Evolutionary conservation across 2,797 vertebrate genomes (phyloP), one percentile per base, ranked within the genome.

Genomic region (Sarcoramphus papa): DNA sequence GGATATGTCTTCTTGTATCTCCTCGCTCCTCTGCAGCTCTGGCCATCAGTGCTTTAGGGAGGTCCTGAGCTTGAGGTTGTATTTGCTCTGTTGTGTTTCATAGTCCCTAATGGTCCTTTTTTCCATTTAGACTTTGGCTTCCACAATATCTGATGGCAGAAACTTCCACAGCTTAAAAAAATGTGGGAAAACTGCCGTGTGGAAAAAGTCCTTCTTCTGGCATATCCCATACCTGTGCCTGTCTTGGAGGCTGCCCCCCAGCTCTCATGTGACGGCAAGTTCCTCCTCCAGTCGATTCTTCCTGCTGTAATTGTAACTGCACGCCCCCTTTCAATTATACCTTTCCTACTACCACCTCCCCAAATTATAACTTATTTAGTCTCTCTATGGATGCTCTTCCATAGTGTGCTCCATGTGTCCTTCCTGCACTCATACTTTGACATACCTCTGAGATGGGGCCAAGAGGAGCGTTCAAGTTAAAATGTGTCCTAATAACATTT

Each of bases 351-450:
- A 25, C 20, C 50, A 45, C 7, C 17, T 37, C 35, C 43, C 22
- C 48, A 69, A 19, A 56, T 51, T 24, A 45, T 5, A 73, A 50
- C 18, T 82, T 74, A 19, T 85, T 77, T 82, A 74, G 57, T n/a
- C 24, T 85, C 41, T 64, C 25, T 65, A 13, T 0, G 1, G 45
- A 31, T 78, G 60, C 16, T 64, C 12, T n/a, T 85, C 45, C 33
- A 27, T 14, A 54, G 31, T 3, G 17, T 0, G 0, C 5, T 78
- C 51, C 25, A 9, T 9, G 14, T 0, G 1, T 63, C 40, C 15
- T 68, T 91, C n/a, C 24, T 69, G 40, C 56, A 16, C 45, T 79
- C 11, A 2, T 62, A 27, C 35, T 79, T 54, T 70, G 68, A 20
- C 35, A 30, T 69, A 74, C 3, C 6, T 51, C 63, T 60, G 67